A percentile compares a stretch with the other conserved stretches of the same genome.
Conservation (phyloP, 2,113 vertebrate genomes). For the Vulpes vulpes region DNA sequence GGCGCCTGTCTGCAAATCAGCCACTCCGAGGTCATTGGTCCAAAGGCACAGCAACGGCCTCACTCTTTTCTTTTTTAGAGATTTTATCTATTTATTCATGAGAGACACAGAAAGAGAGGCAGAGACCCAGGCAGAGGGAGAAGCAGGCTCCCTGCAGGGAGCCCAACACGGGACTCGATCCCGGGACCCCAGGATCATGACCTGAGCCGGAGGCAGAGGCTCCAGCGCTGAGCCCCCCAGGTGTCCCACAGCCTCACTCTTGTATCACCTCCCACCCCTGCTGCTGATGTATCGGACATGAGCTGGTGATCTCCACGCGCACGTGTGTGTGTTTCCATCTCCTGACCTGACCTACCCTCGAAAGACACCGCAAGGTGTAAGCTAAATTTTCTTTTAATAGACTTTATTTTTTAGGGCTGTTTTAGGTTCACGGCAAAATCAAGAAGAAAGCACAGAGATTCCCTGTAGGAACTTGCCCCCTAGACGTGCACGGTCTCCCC, state of each 20-base stretch:
- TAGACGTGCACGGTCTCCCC: neutral
- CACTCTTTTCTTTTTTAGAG: too few relatives aligned
- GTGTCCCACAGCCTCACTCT: neutral
- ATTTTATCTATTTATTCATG: too few relatives aligned
- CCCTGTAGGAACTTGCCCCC: neutral
- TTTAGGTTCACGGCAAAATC: neutral
- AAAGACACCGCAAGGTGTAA: neutral
- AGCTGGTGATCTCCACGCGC: too few relatives aligned
- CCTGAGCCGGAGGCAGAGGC: too few relatives aligned
- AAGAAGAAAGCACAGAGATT: neutral
- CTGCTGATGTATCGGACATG: neutral
- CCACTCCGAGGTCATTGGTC: neutral
- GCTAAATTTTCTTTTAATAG: neutral
- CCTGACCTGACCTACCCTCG: neutral
- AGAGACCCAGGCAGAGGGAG: too few relatives aligned
- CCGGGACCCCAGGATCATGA: too few relatives aligned
- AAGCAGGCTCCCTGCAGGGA: too few relatives aligned
- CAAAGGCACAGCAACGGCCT: neutral
- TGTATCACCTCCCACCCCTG: neutral
- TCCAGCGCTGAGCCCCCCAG: too few relatives aligned
- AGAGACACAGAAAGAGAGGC: too few relatives aligned
- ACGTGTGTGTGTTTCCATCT: neutral
- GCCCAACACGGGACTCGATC: too few relatives aligned
- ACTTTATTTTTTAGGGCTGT: neutral
- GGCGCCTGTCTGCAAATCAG: slow-evolving; percentile 42